A percentile compares a stretch with the other conserved stretches of the same genome.
Evolutionary conservation across 2,797 vertebrate species (phyloP).

Genomic region (Pogoniulus pusillus): DNA sequence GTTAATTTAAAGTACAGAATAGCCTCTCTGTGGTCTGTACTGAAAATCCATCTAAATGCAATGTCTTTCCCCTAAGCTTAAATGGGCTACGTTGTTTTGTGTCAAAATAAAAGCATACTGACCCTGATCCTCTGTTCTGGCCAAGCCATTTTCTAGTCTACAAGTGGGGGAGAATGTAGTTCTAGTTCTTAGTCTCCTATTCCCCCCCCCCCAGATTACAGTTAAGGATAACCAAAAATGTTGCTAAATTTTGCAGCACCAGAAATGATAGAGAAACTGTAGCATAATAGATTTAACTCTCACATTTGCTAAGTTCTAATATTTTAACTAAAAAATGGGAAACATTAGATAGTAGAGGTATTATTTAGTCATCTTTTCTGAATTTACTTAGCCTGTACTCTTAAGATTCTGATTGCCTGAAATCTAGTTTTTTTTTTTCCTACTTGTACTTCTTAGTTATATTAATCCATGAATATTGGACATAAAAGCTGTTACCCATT

Average conservation of each 20-base stretch:
- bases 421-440: not conserved
- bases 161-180: not conserved
- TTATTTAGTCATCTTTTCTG: not conserved
- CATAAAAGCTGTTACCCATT: not conserved
- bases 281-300: not conserved
- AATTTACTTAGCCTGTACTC: not conserved
- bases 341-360: rapidly evolving
- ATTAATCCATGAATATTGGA: not conserved
- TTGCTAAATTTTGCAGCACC: not conserved
- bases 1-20: constrained; percentile 59
- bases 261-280: not conserved
- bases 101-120: constrained; percentile 45
- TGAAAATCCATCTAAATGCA: constrained; percentile 51
- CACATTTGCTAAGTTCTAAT: not conserved
- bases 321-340: not conserved
- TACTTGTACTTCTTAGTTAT: not conserved
- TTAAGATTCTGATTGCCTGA: not conserved
- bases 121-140: not conserved
- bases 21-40: constrained; percentile 47
- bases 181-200: not conserved
- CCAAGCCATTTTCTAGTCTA: not conserved
- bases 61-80: constrained; percentile 8
- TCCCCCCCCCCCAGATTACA: not conserved
- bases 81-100: not conserved
- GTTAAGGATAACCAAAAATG: not conserved